phyloP scores from a whole-genome alignment of 2,113 vertebrate genomes.

The Pseudonaja textilis region DNA sequence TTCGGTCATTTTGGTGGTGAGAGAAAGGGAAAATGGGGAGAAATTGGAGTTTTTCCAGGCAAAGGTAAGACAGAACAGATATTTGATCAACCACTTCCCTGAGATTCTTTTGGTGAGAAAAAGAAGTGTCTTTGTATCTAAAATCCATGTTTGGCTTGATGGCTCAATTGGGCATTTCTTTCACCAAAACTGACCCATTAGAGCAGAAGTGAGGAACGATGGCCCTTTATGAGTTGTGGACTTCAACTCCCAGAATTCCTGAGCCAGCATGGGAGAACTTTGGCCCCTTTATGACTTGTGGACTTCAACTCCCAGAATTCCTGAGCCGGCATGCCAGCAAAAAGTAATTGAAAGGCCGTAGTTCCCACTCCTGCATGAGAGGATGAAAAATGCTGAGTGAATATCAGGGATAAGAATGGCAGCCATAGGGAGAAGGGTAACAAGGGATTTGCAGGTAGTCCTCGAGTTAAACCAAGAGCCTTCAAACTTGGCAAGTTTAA shows the following conservation, averaged over 20 bases:
- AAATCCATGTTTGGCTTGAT: background rate
- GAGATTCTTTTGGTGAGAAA: background rate
- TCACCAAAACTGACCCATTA: conserved; percentile 8
- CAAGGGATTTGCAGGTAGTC: background rate
- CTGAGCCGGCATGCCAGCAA: too few relatives aligned
- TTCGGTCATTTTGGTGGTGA: background rate
- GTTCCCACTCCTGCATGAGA: background rate
- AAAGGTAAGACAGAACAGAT: background rate
- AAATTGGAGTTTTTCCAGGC: background rate
- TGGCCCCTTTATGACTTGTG: too few relatives aligned
- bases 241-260: too few relatives aligned
- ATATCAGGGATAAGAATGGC: background rate
- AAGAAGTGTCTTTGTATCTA: background rate
- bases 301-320: too few relatives aligned
- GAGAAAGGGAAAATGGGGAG: background rate
- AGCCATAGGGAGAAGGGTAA: background rate
- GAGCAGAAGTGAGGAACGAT: background rate
- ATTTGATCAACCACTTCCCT: background rate
- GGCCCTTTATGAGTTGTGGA: too few relatives aligned
- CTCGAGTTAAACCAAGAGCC: too few relatives aligned
- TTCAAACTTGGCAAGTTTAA: too few relatives aligned
- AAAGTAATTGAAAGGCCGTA: too few relatives aligned
- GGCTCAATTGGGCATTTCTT: background rate
- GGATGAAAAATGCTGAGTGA: conserved; percentile 25
- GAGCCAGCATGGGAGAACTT: too few relatives aligned